phyloP scores from a whole-genome alignment of 2,113 vertebrate genomes.

The Lagopus muta region DNA sequence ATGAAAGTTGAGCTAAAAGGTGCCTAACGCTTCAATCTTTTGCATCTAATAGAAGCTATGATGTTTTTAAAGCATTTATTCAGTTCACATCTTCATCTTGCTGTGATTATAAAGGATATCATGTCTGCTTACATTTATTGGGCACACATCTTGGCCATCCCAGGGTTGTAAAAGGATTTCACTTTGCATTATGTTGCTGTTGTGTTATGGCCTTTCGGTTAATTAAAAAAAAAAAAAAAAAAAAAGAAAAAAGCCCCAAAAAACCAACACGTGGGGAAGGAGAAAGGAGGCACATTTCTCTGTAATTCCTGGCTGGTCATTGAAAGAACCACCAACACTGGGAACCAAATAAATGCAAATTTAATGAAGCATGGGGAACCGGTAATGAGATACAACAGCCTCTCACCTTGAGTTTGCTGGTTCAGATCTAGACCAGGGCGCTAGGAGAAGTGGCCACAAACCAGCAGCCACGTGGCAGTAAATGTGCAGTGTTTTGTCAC shows the following conservation, averaged over 20 bases:
- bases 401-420: conserved; percentile 35
- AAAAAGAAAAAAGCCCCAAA: too few species aligned
- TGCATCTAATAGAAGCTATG: conserved; percentile 72
- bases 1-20: conserved; percentile 80
- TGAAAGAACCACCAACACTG: conserved; percentile 2
- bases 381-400: conserved; percentile 15
- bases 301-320: conserved; percentile 34
- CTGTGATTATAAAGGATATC: conserved; percentile 73
- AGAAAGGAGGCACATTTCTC: background rate
- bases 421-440: background rate
- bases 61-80: conserved; percentile 70
- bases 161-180: conserved; percentile 58
- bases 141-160: conserved; percentile 58
- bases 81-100: conserved; percentile 71
- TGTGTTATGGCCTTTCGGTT: background rate
- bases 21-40: conserved; percentile 70
- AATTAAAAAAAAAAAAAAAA: background rate
- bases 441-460: background rate
- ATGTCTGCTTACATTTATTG: conserved; percentile 69
- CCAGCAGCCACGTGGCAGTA: background rate
- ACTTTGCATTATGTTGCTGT: conserved; percentile 66
- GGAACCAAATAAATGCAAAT: conserved; percentile 57
- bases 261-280: background rate
- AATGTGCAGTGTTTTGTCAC: background rate
- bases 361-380: conserved; percentile 25